These are phyloP conservation scores for Caenorhabditis tropicalis DNA, from an alignment of 1,140 invertebrate species.

Conservation along the genomic window DNA sequence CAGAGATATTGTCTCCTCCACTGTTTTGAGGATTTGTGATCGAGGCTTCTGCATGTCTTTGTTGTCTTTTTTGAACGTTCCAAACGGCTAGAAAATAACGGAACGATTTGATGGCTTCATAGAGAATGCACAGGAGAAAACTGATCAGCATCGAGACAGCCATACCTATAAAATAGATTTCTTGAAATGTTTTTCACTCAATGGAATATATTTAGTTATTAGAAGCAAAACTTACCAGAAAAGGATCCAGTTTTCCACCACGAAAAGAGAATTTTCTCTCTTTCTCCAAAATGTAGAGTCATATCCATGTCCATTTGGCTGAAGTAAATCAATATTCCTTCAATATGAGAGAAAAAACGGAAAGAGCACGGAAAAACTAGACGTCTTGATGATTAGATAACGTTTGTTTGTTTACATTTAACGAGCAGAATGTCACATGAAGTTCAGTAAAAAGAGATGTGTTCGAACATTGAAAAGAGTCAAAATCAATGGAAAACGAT, in stretches of 20 bases:
- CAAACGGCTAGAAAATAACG: conserved; percentile 50
- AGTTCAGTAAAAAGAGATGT: not conserved
- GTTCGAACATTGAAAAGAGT: not conserved
- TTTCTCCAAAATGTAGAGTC: conserved; percentile 46
- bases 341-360: not conserved
- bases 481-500: conserved; percentile 14
- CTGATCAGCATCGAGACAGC: conserved; percentile 55
- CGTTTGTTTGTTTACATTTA: not conserved
- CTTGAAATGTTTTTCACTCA: too few species aligned
- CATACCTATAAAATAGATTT: conserved; percentile 54
- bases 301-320: conserved; percentile 42
- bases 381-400: not conserved
- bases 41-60: conserved; percentile 1
- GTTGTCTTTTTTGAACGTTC: conserved; percentile 21
- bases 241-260: conserved; percentile 47
- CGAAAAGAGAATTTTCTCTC: conserved; percentile 38
- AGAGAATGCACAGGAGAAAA: conserved; percentile 59
- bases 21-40: conserved; percentile 14
- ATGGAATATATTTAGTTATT: not conserved
- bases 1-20: conserved; percentile 18
- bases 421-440: not conserved
- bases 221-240: not conserved
- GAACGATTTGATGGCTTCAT: conserved; percentile 55
- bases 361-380: not conserved
- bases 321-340: not conserved